These are phyloP conservation scores for Aphaenogaster floridana DNA, from an alignment of 1,140 invertebrate genomes.

Conservation along the genomic window DNA sequence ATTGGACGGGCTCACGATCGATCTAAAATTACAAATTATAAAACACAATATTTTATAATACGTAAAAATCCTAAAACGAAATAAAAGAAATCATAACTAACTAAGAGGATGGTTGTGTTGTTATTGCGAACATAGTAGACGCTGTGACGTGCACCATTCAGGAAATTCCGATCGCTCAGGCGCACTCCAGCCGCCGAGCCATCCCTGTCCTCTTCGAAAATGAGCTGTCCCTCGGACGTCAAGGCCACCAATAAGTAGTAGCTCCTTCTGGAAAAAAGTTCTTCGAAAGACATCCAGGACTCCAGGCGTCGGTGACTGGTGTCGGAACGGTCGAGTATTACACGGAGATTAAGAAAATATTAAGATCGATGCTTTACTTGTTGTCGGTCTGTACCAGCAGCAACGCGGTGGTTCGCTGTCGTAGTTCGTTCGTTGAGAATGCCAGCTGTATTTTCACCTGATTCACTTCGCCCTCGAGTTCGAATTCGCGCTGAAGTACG, in stretches of 20 bases:
- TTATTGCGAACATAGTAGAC: slow-evolving; percentile 93
- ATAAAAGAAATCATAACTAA: slow-evolving; percentile 71
- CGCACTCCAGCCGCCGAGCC: slow-evolving; percentile 90
- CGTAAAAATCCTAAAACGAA: neutral
- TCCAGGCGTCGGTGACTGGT: neutral
- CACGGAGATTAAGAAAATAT: neutral
- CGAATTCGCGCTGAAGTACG: slow-evolving; percentile 92
- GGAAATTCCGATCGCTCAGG: slow-evolving; percentile 92
- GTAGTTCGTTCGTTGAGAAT: slow-evolving; percentile 93
- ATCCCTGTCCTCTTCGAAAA: slow-evolving; percentile 94
- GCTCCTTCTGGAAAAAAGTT: slow-evolving; percentile 89
- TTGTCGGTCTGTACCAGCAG: slow-evolving; percentile 93
- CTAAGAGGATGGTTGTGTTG: slow-evolving; percentile 90
- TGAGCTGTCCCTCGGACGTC: slow-evolving; percentile 93
- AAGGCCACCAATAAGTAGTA: slow-evolving; percentile 94
- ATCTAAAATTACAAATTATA: slow-evolving; percentile 85
- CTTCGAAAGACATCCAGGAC: slow-evolving; percentile 67
- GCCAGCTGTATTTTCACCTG: slow-evolving; percentile 93
- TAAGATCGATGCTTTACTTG: slow-evolving; percentile 87
- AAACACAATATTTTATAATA: neutral
- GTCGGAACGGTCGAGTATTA: neutral
- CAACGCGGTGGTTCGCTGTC: slow-evolving; percentile 92
- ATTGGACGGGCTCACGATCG: slow-evolving; percentile 91
- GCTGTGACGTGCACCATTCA: slow-evolving; percentile 94
- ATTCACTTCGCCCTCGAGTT: slow-evolving; percentile 90